These are phyloP conservation scores for Electrona antarctica DNA, from an alignment of 2,113 vertebrate genomes.

Conservation along the genomic window DNA sequence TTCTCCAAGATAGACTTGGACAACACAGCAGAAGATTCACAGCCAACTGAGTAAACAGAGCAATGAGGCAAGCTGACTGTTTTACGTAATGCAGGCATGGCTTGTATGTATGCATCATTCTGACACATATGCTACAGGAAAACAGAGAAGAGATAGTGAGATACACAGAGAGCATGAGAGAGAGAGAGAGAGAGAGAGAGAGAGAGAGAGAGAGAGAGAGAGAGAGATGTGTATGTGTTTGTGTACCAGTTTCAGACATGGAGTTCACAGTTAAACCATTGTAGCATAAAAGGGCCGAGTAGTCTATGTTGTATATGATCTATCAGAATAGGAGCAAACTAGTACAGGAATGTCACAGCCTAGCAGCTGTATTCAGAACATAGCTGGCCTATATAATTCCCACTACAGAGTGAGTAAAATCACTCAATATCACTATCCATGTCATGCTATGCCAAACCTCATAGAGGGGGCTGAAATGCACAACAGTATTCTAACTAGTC, in stretches of 20 bases:
- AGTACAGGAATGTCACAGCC: conserved; percentile 2
- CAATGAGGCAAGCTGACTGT: conserved; percentile 8
- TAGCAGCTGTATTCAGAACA: neutral
- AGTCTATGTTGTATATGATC: conserved; percentile 45
- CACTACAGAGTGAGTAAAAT: conserved; percentile 4
- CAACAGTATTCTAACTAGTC: conserved; percentile 58
- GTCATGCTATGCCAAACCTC: conserved; percentile 27
- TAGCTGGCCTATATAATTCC: neutral
- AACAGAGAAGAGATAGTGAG: neutral
- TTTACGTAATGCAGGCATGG: conserved; percentile 44
- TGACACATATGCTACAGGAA: conserved; percentile 25
- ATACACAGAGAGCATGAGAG: neutral
- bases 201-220: neutral
- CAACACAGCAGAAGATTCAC: conserved; percentile 25
- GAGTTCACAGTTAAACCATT: conserved; percentile 21
- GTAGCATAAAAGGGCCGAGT: conserved; percentile 34
- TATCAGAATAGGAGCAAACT: conserved; percentile 35
- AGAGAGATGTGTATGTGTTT: neutral
- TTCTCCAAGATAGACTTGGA: conserved; percentile 16
- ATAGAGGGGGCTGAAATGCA: conserved; percentile 58
- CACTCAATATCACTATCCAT: neutral
- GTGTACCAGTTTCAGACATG: conserved; percentile 27
- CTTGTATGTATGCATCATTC: conserved; percentile 6
- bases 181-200: conserved; percentile 6
- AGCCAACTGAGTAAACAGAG: conserved; percentile 37